Base-by-base conservation (phyloP, 2,888 invertebrate species). In the Cistogaster globosa region DNA sequence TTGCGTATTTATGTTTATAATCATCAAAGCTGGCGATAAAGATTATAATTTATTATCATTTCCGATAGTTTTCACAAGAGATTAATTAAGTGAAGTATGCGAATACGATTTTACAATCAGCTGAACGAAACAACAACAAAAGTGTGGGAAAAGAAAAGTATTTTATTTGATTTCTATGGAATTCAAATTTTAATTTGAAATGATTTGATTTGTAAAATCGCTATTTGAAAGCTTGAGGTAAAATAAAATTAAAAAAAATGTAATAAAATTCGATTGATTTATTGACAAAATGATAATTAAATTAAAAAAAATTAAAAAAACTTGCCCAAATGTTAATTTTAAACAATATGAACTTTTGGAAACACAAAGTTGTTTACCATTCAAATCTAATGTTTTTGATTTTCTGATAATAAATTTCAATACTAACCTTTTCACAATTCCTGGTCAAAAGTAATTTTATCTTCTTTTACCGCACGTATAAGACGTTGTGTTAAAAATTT, bases 11-110 rank as follows among this genome's bases (percentile, higher is more conserved):
- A 58, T 71, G 75, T 85, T 82, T 75, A 53, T 75, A 82, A 67
- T 71, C 81, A 85, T 78, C 82, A 85, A 85, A 75, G 65, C 60
- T 82, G 78, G 85, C 85, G 75, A 85, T 85, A 85, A 85, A 82
- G 74, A 85, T 82, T 82, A 78, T 82, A 85, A 85, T 85, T 85
- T 82, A 82, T 82, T 85, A 82, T 82, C 69, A 42, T 78, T 82
- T 85, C 85, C 85, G 85, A 85, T 85, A 74, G 82, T 82, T 77
- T 85, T 69, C 85, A 74, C 62, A 63, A 67, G 69, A 55, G 67
- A 69, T 67, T 67, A 80, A 80, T 60, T 71, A 76, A 69, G 3
- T 57, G 48, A 42, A 74, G 48, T 65, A 60, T 42, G 72, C 72
- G 62, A 58, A 72, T 78, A 74, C 68, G 8, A 79, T 53, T 62